A percentile compares a stretch with the other conserved stretches of the same genome.
Evolutionary conservation across 2,888 invertebrate species (phyloP).

Genomic region (Oscheius myriophilus): DNA sequence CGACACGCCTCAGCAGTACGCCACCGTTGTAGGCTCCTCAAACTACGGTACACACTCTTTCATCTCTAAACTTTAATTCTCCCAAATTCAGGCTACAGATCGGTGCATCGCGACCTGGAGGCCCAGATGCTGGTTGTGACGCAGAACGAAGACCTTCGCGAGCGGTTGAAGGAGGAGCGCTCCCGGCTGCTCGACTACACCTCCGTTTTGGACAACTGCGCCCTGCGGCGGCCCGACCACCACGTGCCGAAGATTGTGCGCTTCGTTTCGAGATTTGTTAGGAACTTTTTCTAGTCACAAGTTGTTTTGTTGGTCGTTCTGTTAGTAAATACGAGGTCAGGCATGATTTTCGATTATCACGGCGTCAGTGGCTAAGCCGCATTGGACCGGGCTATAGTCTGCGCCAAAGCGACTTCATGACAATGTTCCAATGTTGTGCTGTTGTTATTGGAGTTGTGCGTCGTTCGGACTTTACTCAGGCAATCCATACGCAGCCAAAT

Average conservation of each 20-base stretch:
- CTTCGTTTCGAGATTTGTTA: constrained; percentile 81
- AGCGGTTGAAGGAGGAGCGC: constrained; percentile 75
- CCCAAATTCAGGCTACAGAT: constrained; percentile 59
- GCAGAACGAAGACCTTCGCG: constrained; percentile 76
- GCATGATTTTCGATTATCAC: too few relatives aligned
- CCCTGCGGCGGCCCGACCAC: constrained; percentile 78
- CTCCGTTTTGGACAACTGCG: constrained; percentile 72
- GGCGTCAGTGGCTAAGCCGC: too few relatives aligned
- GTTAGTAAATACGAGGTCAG: too few relatives aligned
- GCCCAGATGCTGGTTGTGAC: constrained; percentile 90
- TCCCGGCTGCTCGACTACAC: constrained; percentile 78
- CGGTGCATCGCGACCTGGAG: constrained; percentile 88
- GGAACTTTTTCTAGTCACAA: constrained; percentile 78
- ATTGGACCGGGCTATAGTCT: too few relatives aligned
- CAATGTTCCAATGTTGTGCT: too few relatives aligned
- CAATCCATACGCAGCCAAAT: too few relatives aligned
- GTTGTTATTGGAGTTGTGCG: too few relatives aligned
- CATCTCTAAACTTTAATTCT: constrained; percentile 3
- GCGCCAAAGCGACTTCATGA: too few relatives aligned
- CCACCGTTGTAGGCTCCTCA: constrained; percentile 66
- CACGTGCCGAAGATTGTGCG: constrained; percentile 84
- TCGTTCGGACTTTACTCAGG: too few relatives aligned
- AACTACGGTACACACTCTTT: constrained; percentile 69
- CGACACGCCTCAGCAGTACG: constrained; percentile 38
- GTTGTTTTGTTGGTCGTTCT: not conserved